Evolutionary conservation across 37 sponge, comb jelly and placozoan species (phyloP).

Genomic region (Haliclona indistincta): DNA sequence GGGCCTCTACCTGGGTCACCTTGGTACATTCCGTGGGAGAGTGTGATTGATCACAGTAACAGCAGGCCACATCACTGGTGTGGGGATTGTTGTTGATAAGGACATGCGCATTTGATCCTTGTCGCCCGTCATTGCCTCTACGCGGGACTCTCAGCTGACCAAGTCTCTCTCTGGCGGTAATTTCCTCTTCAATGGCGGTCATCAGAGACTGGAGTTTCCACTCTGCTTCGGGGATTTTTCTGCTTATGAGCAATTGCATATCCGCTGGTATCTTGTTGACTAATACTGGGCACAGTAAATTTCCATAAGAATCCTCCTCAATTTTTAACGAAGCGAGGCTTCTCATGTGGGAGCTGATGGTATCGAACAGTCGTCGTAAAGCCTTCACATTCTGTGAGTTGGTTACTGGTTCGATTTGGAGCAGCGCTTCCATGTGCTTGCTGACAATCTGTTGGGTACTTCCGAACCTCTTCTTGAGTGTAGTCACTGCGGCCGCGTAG

Average conservation of each 20-base stretch:
- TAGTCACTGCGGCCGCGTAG: conserved; percentile 18
- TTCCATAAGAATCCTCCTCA: conserved; percentile 18
- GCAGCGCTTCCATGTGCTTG: conserved; percentile 47
- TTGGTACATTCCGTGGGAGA: conserved; percentile 10
- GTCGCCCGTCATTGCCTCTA: neutral
- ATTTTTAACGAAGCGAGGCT: conserved; percentile 22
- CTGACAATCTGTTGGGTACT: conserved; percentile 26
- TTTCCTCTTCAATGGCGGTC: conserved; percentile 38
- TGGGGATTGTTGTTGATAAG: too few relatives aligned
- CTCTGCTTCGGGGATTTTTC: conserved; percentile 27
- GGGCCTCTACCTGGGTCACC: neutral
- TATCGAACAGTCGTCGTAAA: conserved; percentile 31
- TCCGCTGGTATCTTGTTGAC: conserved; percentile 49
- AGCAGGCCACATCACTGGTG: too few relatives aligned
- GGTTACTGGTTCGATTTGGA: conserved; percentile 29
- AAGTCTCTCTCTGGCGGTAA: conserved; percentile 28
- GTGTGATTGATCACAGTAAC: conserved; percentile 33
- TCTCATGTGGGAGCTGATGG: conserved; percentile 21
- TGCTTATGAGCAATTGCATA: conserved; percentile 29
- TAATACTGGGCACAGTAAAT: conserved; percentile 22
- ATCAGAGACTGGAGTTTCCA: conserved; percentile 26
- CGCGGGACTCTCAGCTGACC: neutral
- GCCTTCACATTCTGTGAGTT: conserved; percentile 31
- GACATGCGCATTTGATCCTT: too few relatives aligned
- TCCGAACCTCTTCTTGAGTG: conserved; percentile 40